These are phyloP conservation scores for Pyralis farinalis DNA, from an alignment of 2,888 invertebrate species.

Conservation along the genomic window DNA sequence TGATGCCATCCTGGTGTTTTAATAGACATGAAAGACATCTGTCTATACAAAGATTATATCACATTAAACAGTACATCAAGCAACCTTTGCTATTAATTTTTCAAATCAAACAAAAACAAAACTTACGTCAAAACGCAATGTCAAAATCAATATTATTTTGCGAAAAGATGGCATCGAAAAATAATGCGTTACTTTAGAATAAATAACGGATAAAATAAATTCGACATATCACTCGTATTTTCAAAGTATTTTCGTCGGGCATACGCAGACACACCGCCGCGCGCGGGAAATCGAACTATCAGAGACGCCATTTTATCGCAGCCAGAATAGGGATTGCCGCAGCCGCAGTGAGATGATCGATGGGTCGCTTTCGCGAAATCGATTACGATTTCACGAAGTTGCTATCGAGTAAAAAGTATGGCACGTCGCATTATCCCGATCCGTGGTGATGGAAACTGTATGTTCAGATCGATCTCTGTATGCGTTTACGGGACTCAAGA, in stretches of 20 bases:
- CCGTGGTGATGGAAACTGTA: conserved; percentile 64
- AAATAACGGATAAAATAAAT: not conserved
- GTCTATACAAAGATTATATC: too few relatives aligned
- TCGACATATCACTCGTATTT: not conserved
- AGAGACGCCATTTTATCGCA: not conserved
- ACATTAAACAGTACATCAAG: too few relatives aligned
- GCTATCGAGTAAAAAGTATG: conserved; percentile 30
- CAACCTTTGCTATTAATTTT: too few relatives aligned
- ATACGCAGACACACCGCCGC: too few relatives aligned
- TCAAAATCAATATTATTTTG: too few relatives aligned
- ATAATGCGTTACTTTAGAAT: not conserved
- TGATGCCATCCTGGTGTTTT: too few relatives aligned
- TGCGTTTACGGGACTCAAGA: conserved; percentile 61
- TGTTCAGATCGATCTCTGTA: conserved; percentile 62
- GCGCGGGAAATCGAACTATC: not conserved
- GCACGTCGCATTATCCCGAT: conserved; percentile 51
- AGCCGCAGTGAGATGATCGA: conserved; percentile 14
- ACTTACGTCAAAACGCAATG: too few relatives aligned
- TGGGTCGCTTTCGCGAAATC: conserved; percentile 18
- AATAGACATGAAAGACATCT: too few relatives aligned
- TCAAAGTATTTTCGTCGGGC: not conserved
- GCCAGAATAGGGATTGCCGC: conserved; percentile 13
- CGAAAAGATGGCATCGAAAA: not conserved
- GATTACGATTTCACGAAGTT: conserved; percentile 13
- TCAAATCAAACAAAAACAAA: too few relatives aligned